Evolutionary conservation across 2,113 vertebrate genomes (phyloP).

Genomic region (Piliocolobus tephrosceles): DNA sequence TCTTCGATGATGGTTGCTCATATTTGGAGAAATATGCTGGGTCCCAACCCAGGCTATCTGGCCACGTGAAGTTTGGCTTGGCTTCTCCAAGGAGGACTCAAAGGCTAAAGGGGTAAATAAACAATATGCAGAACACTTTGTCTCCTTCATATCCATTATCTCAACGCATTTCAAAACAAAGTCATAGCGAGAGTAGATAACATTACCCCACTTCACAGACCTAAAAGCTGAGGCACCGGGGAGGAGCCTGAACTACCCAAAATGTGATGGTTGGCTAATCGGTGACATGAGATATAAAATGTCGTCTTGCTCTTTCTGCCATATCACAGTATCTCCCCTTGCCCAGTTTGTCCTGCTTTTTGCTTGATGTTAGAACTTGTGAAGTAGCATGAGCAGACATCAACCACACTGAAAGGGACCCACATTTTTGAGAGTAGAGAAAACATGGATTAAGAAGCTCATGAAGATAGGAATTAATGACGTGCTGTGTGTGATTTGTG

Average conservation of each 20-base stretch:
- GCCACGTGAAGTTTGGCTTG: neutral
- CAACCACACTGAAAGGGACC: neutral
- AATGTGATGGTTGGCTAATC: neutral
- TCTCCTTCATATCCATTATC: neutral
- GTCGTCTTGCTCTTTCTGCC: neutral
- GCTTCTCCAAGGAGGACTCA: neutral
- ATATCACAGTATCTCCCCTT: neutral
- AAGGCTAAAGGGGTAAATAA: neutral
- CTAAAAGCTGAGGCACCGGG: neutral
- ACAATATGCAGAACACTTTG: neutral
- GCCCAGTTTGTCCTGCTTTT: neutral
- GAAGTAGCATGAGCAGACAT: neutral
- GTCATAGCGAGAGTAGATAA: neutral
- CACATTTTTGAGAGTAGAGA: neutral
- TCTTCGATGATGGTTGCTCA: neutral
- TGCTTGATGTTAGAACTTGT: neutral
- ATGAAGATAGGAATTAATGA: neutral
- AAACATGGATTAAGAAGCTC: neutral
- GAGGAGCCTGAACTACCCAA: neutral
- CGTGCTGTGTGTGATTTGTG: neutral
- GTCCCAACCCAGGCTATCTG: neutral
- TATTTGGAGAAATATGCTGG: neutral
- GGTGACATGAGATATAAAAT: neutral
- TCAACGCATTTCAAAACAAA: neutral
- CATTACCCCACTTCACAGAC: neutral